Percentiles rank a stretch among this genome's conserved stretches.
Evolutionary conservation across 2,888 invertebrate genomes (phyloP).

Genomic region (Aspidiotus rigidus): DNA sequence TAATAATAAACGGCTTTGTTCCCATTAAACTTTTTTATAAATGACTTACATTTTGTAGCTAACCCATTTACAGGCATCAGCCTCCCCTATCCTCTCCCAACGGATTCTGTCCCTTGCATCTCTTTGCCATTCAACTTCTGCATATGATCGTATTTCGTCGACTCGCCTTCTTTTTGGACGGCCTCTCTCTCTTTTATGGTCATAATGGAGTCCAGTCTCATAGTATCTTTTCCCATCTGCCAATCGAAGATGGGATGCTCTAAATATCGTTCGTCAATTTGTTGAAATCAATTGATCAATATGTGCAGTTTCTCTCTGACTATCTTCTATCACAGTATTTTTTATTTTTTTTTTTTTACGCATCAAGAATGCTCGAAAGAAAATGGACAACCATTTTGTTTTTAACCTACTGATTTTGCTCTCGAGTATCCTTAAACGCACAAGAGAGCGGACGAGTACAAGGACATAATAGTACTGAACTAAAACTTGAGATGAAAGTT

Average conservation of each 20-base stretch:
- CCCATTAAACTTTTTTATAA: too few relatives aligned
- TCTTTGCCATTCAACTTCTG: background rate
- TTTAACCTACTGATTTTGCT: too few relatives aligned
- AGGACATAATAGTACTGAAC: slow-evolving; percentile 31
- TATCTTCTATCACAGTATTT: background rate
- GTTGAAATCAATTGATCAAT: background rate
- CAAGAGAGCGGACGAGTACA: slow-evolving; percentile 30
- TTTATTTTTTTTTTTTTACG: background rate
- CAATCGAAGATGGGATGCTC: too few relatives aligned
- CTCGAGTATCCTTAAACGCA: slow-evolving; percentile 3
- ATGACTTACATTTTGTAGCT: background rate
- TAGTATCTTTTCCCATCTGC: too few relatives aligned
- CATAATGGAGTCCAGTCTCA: too few relatives aligned
- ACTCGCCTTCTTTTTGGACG: too few relatives aligned
- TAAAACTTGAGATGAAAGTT: slow-evolving; percentile 31
- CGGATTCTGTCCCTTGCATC: too few relatives aligned
- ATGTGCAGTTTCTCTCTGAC: background rate
- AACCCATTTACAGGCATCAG: background rate
- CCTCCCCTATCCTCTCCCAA: too few relatives aligned
- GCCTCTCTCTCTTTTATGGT: too few relatives aligned
- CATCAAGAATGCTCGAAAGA: background rate
- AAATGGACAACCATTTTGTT: background rate
- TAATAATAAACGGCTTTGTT: too few relatives aligned
- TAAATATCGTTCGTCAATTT: background rate
- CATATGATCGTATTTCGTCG: background rate